Base-by-base conservation (phyloP, 2,888 invertebrate species). In the Tillus elongatus region DNA sequence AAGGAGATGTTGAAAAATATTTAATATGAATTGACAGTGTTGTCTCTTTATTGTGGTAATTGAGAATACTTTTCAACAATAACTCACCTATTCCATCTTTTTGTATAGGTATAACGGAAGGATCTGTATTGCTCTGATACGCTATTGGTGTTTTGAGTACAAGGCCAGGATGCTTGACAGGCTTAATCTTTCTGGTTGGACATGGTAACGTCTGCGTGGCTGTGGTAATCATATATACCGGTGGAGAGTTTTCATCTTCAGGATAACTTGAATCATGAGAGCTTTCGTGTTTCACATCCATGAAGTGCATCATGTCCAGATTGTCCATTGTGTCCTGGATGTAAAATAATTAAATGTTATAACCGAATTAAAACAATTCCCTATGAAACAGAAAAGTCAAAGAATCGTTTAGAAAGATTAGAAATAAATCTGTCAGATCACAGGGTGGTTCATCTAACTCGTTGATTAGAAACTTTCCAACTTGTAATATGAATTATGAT, bases 71-170 rank as follows among this genome's bases (percentile, higher is more conserved):
- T n/a, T n/a, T n/a, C n/a, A n/a, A n/a, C n/a, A 54, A 28, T 36
- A 50, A 66, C 77, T 75, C 70, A 88, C 89, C 88, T 71, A 88
- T 89, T 66, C 85, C 88, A 65, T 89, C 87, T 67, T 83, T 86
- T 64, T 82, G 79, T 58, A 90, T 82, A 36, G 90, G 89, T 67
- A 90, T 81, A 56, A 88, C 84, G 45, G 85, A 82, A 42, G 86
- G 76, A 69, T 89, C 87, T 37, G 82, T 81, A 61, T 81, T 79
- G 54, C 81, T 77, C 59, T 82, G 79, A 66, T 82, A 83, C 33
- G 83, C 82, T 47, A 83, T 83, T 40, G 82, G 82, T 45, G 82
- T 82, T 64, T 83, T 82, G 46, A 82, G 65, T 52, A 82, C 79
- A 42, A 83, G 67, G 36, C 79, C 81, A 36, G 82, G 82, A 63